Base-by-base conservation (phyloP, 2,888 invertebrate genomes). In the Danaus chrysippus region DNA sequence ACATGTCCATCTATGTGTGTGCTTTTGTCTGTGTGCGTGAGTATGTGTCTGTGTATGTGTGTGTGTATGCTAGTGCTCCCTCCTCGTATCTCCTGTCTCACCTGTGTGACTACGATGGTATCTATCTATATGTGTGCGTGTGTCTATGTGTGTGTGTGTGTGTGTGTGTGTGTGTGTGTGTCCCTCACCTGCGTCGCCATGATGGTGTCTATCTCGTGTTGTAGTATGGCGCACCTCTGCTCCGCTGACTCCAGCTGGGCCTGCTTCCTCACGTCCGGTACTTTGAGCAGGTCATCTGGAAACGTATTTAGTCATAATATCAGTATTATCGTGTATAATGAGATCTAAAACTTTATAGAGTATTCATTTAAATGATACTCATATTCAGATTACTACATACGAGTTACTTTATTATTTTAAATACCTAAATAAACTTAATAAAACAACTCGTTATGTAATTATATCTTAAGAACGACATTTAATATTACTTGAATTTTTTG, bases 241-340 rank as follows among this genome's bases (percentile, higher is more conserved):
- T 91, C 86, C 0, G 91, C 88, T 0, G 90, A 83, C 63, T 90
- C 91, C 1, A 91, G 73, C 62, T 90, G 84, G 0, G 84, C 80
- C 61, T 87, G 86, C 54, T 90, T 91, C n/a, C 89, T 75, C 0
- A 91, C 87, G 60, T 91, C 91, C 0, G 90, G 88, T 1, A 90
- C 90, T 75, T 91, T 90, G 11, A 84, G 77, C 10, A 91, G 77
- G 68, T 89, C 87, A 65, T 81, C 91, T 91, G 82, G 3, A 81
- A 68, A 17, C 11, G 17, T 49, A 49, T 6, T 1, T n/a, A 46
- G 9, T 13, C 3, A 17, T 17, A 3, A 2, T 49, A 10, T 46
- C 15, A 13, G 9, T n/a, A 13, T n/a, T 5, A 5, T 6, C 9
- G 13, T 9, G n/a, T 46, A n/a, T n/a, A n/a, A n/a, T n/a, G n/a